Percentiles rank a stretch among this genome's conserved stretches.
Evolutionary conservation across 2,888 invertebrate genomes (phyloP).

Genomic region (Liodrosophila aerea): DNA sequence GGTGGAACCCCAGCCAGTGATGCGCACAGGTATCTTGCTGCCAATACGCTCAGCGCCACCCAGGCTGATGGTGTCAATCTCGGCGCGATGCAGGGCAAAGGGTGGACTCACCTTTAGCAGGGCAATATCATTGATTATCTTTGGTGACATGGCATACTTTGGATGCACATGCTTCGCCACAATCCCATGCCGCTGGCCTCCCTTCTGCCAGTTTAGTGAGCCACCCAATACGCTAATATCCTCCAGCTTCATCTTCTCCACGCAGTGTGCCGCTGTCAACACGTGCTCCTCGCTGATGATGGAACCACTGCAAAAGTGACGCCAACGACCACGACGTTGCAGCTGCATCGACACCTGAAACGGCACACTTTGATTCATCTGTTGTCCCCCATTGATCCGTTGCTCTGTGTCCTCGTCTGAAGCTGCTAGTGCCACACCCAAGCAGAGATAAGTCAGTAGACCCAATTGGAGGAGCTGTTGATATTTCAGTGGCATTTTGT

Average conservation of each 20-base stretch:
- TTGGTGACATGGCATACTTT: constrained; percentile 57
- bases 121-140: constrained; percentile 78
- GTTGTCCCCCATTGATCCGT: constrained; percentile 76
- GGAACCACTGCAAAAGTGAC: constrained; percentile 81
- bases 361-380: constrained; percentile 71
- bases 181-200: constrained; percentile 73
- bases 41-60: constrained; percentile 65
- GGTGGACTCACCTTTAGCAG: constrained; percentile 73
- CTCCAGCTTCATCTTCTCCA: constrained; percentile 59
- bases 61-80: constrained; percentile 58
- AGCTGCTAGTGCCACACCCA: background rate
- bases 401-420: background rate
- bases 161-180: constrained; percentile 74
- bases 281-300: constrained; percentile 77
- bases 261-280: constrained; percentile 81
- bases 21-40: constrained; percentile 64
- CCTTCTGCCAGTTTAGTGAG: constrained; percentile 62
- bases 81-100: constrained; percentile 64
- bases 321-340: constrained; percentile 67
- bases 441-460: constrained; percentile 1
- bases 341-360: constrained; percentile 80
- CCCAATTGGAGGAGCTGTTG: constrained; percentile 1
- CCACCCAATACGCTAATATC: constrained; percentile 72
- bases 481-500: constrained; percentile 24
- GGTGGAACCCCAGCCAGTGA: constrained; percentile 81